Evolutionary conservation across 2,113 vertebrate species (phyloP).

Genomic region (Calidris pygmaea): DNA sequence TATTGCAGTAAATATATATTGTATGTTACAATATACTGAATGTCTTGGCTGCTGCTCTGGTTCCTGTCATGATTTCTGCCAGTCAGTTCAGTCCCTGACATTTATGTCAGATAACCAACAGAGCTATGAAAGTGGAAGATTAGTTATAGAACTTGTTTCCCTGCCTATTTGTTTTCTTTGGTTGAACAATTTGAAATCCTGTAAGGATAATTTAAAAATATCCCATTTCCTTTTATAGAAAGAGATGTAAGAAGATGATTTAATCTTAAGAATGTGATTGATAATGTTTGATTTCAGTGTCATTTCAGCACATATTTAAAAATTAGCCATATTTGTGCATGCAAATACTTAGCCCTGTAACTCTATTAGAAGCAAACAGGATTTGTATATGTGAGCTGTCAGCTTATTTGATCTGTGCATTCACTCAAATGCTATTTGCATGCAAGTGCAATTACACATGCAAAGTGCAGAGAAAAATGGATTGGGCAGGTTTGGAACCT

Average conservation of each 20-base stretch:
- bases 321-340: not conserved
- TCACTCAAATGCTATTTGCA: conserved; percentile 21
- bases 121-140: not conserved
- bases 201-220: not conserved
- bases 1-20: not conserved
- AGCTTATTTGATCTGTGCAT: conserved; percentile 10
- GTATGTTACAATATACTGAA: not conserved
- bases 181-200: not conserved
- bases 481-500: not conserved
- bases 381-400: conserved; percentile 42
- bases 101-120: not conserved
- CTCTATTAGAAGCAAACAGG: not conserved
- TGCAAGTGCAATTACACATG: not conserved
- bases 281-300: not conserved
- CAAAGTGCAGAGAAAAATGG: not conserved
- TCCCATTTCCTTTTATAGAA: not conserved
- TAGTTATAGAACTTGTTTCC: not conserved
- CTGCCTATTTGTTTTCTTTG: not conserved
- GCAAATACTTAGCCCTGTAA: not conserved
- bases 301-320: not conserved
- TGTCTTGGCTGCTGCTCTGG: not conserved
- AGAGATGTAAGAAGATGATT: not conserved
- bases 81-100: not conserved
- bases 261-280: not conserved
- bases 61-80: not conserved